Conservation (phyloP, 2,113 vertebrate species). For the Poecile atricapillus region DNA sequence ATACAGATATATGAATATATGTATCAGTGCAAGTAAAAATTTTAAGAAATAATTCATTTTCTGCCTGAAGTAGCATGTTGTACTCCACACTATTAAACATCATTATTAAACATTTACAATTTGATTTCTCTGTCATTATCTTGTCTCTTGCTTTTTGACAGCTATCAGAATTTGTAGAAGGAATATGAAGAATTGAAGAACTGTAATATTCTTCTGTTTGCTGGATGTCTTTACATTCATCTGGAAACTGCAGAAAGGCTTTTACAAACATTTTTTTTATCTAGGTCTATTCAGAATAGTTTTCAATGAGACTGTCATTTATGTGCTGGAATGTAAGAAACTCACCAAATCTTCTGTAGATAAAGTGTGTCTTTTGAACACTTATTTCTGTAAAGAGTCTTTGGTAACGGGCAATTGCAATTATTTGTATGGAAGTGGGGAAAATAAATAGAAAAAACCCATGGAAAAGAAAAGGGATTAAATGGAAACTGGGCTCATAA, state of each 20-base stretch:
- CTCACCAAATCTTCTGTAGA: background rate
- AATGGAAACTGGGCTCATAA: background rate
- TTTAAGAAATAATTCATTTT: background rate
- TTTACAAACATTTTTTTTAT: background rate
- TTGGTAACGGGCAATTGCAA: background rate
- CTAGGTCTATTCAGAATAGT: background rate
- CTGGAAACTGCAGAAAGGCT: background rate
- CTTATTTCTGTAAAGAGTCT: background rate
- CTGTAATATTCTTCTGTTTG: background rate
- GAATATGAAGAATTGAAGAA: background rate
- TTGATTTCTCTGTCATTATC: background rate
- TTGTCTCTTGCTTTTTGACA: background rate
- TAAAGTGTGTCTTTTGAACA: background rate
- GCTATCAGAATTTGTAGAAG: background rate
- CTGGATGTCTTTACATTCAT: background rate
- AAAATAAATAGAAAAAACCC: background rate
- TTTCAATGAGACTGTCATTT: background rate
- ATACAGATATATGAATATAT: background rate
- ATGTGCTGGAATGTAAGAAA: background rate
- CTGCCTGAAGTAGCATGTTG: background rate
- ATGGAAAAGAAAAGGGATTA: background rate
- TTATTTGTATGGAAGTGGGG: background rate
- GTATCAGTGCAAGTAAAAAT: background rate
- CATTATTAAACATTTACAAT: background rate
- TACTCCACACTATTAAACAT: background rate